A percentile compares a stretch with the other conserved stretches of the same genome.
These are phyloP conservation scores for Dendroctonus valens DNA, from an alignment of 1,140 invertebrate species.

Conservation along the genomic window DNA sequence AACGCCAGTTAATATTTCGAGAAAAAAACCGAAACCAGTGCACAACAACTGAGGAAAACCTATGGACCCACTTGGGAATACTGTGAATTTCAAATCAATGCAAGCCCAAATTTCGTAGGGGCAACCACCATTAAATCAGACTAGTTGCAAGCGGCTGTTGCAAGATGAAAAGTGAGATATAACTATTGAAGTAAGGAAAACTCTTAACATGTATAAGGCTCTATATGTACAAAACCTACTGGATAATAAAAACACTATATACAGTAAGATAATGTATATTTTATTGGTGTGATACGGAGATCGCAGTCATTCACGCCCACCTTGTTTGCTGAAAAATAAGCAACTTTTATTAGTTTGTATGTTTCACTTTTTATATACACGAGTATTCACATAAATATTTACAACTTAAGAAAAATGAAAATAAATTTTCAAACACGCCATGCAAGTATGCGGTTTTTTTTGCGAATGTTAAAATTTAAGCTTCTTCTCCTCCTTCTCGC, in stretches of 20 bases:
- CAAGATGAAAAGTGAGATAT: conserved; percentile 31
- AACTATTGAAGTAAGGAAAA: conserved; percentile 24
- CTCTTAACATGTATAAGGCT: conserved; percentile 19
- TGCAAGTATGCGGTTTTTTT: too few relatives aligned
- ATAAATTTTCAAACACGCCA: too few relatives aligned
- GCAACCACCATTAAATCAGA: conserved; percentile 8
- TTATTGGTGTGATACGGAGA: too few relatives aligned
- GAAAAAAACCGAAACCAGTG: background rate
- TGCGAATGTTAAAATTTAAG: too few relatives aligned
- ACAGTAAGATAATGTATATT: conserved; percentile 10
- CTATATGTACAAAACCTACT: conserved; percentile 34
- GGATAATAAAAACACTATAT: conserved; percentile 34
- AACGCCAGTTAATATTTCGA: background rate
- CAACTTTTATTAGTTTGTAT: too few relatives aligned
- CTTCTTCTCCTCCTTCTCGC: conserved; percentile 12
- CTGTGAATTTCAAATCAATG: conserved; percentile 32
- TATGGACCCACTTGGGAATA: background rate
- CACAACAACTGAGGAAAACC: background rate
- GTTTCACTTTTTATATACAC: too few relatives aligned
- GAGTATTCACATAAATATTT: too few relatives aligned
- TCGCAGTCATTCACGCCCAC: too few relatives aligned
- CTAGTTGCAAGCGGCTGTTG: conserved; percentile 20
- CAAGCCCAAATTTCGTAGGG: conserved; percentile 33
- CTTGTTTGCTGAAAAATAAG: too few relatives aligned
- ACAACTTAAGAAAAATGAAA: too few relatives aligned